Evolutionary conservation across 2,797 vertebrate genomes (phyloP), one percentile per base, ranked within the genome.

Genomic region (Chelon labrosus): DNA sequence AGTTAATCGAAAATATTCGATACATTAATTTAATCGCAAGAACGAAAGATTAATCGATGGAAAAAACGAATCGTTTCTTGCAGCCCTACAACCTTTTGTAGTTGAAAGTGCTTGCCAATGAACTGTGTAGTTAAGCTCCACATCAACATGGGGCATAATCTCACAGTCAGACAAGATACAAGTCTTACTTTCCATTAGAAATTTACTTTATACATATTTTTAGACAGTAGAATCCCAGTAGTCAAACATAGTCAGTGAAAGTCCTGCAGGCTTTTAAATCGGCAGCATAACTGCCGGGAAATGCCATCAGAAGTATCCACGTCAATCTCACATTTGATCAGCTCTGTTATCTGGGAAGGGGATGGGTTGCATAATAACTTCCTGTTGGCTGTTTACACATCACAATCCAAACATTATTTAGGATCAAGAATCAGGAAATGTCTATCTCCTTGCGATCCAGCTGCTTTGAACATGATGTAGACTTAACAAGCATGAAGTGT

Each of bases 311-410:
- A 87, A 22, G 53, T 54, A 37, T 84, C 75, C 39, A 57, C 42
- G 16, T 39, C 62, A 85, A 90, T 89, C 87, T 88, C 59, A 38
- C 47, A 61, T 88, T 56, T 85, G 76, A 93, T 92, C 87, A 77
- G 64, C 73, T 86, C 19, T 69, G 72, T 54, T 69, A 79, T 84
- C 73, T 80, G 54, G 51, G 69, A 77, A 81, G 46, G 46, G 77
- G 59, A 0, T 38, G 68, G 63, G 64, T 83, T 85, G 72, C 67
- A 69, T 77, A 91, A 92, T 73, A 67, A 92, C 85, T 90, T 94
- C 91, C 92, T 90, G 82, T 86, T 87, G 64, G 74, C 57, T 71
- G 76, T 93, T 93, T 93, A 90, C 60, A 70, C 85, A 78, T 57
- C 14, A 35, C 68, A 77, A 87, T 79, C 73, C 59, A 62, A 65